Conservation (phyloP, 2,113 vertebrate genomes). For the rat (Rattus norvegicus) region GRCr8 NC_086020.1:17879001-17879500, state of each 20-base stretch:
- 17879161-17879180: constrained; percentile 49
- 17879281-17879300: not conserved
- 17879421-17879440: constrained; percentile 24
- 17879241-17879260: not conserved
- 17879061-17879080: constrained; percentile 39
- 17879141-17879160: constrained; percentile 20
- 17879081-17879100: constrained; percentile 13
- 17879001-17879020: too few relatives aligned
- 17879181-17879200: constrained; percentile 35
- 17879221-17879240: constrained; percentile 30
- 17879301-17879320: not conserved
- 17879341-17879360: not conserved
- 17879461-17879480: not conserved
- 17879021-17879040: not conserved
- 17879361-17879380: constrained; percentile 12
- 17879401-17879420: not conserved
- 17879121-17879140: not conserved
- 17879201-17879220: constrained; percentile 30
- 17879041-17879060: constrained; percentile 3
- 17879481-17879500: not conserved
- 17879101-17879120: not conserved
- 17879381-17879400: not conserved
- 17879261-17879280: constrained; percentile 19
- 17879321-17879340: not conserved
- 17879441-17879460: not conserved